Conservation (phyloP, 2,888 invertebrate genomes). For the Pilophorus perplexus region DNA sequence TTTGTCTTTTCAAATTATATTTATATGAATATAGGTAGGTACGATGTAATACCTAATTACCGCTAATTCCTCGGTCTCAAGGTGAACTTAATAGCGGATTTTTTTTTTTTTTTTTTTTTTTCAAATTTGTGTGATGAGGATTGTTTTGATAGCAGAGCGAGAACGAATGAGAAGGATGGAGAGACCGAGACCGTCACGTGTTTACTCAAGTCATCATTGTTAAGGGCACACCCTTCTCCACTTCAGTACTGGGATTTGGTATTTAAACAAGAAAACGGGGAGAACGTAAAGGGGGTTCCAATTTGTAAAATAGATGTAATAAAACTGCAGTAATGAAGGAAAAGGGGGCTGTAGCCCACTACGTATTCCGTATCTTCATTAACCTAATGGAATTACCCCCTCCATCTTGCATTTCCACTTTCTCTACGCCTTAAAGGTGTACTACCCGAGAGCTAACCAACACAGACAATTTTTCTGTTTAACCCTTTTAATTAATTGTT, state of each 20-base stretch:
- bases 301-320: constrained; percentile 46
- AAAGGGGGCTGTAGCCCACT: constrained; percentile 41
- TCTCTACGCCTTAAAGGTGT: constrained; percentile 16
- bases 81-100: too few species aligned
- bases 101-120: too few species aligned
- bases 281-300: constrained; percentile 28
- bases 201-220: constrained; percentile 44
- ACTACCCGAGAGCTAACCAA: constrained; percentile 2
- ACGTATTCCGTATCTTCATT: constrained; percentile 58
- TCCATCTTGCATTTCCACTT: constrained; percentile 19
- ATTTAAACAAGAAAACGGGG: constrained; percentile 43
- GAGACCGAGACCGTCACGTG: constrained; percentile 22
- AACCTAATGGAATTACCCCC: constrained; percentile 58
- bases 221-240: constrained; percentile 17
- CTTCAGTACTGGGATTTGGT: constrained; percentile 26
- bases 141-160: too few species aligned
- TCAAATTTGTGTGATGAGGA: too few species aligned
- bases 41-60: too few species aligned
- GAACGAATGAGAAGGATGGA: too few species aligned
- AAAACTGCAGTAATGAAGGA: constrained; percentile 44
- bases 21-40: too few species aligned
- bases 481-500: constrained; percentile 33
- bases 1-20: too few species aligned
- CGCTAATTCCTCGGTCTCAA: too few species aligned
- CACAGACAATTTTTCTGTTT: constrained; percentile 42